Evolutionary conservation across 2,113 vertebrate species (phyloP).

Genomic region (Nerophis lumbriciformis): DNA sequence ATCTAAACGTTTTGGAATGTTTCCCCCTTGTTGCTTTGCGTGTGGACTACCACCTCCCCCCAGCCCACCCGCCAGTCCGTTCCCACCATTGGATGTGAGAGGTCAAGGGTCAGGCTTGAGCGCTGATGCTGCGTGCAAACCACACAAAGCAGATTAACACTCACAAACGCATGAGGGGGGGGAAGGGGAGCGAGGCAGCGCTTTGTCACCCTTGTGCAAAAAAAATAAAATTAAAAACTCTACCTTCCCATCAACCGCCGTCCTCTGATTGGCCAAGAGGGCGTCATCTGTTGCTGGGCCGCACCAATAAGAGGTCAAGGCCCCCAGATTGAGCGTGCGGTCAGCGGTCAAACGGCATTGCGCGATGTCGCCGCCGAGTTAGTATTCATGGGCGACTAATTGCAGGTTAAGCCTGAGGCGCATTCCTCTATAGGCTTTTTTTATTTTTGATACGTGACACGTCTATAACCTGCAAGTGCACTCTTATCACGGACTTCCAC

Average conservation of each 20-base stretch:
- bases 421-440: constrained; percentile 1
- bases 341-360: constrained; percentile 47
- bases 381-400: constrained; percentile 44
- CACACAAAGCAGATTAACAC: constrained; percentile 67
- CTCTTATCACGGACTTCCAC: constrained; percentile 8
- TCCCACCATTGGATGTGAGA: constrained; percentile 30
- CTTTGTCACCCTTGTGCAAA: constrained; percentile 8
- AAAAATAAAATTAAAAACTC: not conserved
- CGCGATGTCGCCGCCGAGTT: constrained; percentile 31
- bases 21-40: too few relatives aligned
- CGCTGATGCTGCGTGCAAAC: constrained; percentile 59
- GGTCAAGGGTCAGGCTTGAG: constrained; percentile 56
- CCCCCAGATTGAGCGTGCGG: constrained; percentile 30
- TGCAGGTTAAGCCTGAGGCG: constrained; percentile 12
- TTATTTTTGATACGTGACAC: constrained; percentile 4
- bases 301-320: constrained; percentile 53
- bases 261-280: constrained; percentile 45
- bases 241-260: not conserved
- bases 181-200: constrained; percentile 39
- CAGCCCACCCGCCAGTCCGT: not conserved
- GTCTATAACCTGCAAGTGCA: not conserved
- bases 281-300: constrained; percentile 48
- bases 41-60: too few relatives aligned
- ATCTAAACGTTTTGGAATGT: too few relatives aligned
- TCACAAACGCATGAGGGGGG: constrained; percentile 15